Evolutionary conservation across 2,888 invertebrate genomes (phyloP).

Genomic region (Acanthoscelides obtectus): DNA sequence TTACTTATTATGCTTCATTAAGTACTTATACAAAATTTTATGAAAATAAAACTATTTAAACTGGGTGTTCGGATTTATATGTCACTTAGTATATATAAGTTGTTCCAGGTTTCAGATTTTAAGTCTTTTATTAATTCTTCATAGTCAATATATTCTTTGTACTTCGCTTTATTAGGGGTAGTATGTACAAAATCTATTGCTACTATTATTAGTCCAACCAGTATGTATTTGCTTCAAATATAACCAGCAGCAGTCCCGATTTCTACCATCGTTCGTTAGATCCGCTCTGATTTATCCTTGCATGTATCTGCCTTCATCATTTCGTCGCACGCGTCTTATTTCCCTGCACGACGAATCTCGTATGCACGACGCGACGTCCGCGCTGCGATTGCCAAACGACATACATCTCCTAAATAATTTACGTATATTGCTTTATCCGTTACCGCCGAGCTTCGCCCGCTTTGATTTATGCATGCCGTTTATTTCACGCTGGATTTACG

Average conservation of each 20-base stretch:
- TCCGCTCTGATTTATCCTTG: background rate
- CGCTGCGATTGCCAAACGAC: background rate
- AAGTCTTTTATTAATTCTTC: too few species aligned
- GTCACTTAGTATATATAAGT: too few species aligned
- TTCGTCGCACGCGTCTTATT: background rate
- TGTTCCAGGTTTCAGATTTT: too few species aligned
- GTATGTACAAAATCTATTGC: too few species aligned
- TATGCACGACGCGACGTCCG: background rate
- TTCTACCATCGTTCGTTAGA: background rate
- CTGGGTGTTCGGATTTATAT: too few species aligned
- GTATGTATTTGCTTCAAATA: too few species aligned
- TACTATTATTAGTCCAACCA: too few species aligned
- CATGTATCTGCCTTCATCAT: background rate
- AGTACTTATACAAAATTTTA: too few species aligned
- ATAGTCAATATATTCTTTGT: too few species aligned
- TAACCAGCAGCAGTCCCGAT: background rate
- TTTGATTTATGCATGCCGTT: background rate
- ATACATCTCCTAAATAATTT: background rate
- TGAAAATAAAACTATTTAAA: too few species aligned
- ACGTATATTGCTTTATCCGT: background rate
- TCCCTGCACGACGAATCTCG: background rate
- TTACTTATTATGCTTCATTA: too few species aligned
- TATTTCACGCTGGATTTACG: background rate
- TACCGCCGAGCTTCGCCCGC: background rate
- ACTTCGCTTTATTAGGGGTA: too few species aligned